phyloP scores from a whole-genome alignment of 2,888 invertebrate genomes.

The Nesidiocoris tenuis region DNA sequence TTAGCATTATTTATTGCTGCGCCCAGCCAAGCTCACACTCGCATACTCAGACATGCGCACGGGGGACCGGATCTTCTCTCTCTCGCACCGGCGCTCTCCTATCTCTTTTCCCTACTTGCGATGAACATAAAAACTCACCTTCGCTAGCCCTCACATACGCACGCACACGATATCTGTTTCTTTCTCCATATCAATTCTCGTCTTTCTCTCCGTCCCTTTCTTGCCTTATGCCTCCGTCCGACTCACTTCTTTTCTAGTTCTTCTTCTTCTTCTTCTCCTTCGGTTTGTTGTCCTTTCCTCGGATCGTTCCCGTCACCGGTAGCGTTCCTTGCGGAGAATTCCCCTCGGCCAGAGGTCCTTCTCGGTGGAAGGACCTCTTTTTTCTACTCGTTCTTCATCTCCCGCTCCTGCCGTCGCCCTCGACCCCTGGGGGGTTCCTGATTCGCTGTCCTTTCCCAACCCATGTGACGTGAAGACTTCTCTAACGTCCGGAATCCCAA shows the following conservation, averaged over 20 bases:
- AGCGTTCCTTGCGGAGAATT: slow-evolving; percentile 41
- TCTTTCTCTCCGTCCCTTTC: slow-evolving; percentile 9
- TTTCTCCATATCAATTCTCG: neutral
- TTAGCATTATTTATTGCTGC: slow-evolving; percentile 44
- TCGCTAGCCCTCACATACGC: neutral
- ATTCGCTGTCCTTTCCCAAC: neutral
- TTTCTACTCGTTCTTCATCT: slow-evolving; percentile 32
- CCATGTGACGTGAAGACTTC: neutral
- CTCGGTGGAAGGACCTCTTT: slow-evolving; percentile 32
- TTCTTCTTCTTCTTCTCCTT: neutral
- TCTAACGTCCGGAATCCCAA: neutral
- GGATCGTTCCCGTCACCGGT: slow-evolving; percentile 35
- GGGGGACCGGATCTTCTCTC: neutral
- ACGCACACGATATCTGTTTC: neutral
- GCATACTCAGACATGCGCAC: neutral
- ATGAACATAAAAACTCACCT: slow-evolving; percentile 38
- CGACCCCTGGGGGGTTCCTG: neutral
- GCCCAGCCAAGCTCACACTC: slow-evolving; percentile 19
- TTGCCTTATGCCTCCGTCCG: slow-evolving; percentile 19
- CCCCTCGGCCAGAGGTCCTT: neutral
- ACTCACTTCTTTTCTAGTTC: slow-evolving; percentile 8
- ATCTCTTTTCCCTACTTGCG: slow-evolving; percentile 4
- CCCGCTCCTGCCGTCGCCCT: neutral
- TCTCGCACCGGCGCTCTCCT: no score
- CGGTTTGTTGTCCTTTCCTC: neutral